Evolutionary conservation across 2,113 vertebrate species (phyloP).

Genomic region (Cololabis saira): DNA sequence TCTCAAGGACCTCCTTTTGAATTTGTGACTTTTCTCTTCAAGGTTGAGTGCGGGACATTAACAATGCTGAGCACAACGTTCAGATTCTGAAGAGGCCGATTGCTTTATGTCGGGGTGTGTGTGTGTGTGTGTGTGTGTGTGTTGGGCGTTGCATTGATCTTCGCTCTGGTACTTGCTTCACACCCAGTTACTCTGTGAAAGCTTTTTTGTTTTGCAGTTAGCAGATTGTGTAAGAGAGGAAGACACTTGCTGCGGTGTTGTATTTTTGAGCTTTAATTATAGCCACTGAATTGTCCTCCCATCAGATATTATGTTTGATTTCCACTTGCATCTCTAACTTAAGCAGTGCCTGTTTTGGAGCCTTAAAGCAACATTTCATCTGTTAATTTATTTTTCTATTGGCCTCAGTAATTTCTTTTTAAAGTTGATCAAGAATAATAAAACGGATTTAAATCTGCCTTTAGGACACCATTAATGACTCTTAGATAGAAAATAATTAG

Average conservation of each 20-base stretch:
- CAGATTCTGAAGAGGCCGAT: conserved; percentile 34
- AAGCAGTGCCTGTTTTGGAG: background rate
- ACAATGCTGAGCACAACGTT: conserved; percentile 19
- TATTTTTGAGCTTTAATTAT: background rate
- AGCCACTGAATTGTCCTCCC: background rate
- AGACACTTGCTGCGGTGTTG: background rate
- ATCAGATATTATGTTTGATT: background rate
- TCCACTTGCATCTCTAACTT: background rate
- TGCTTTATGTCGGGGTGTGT: conserved; percentile 10
- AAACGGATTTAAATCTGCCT: no score
- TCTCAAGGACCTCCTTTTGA: conserved; percentile 20
- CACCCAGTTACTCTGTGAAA: conserved; percentile 15
- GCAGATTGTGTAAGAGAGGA: conserved; percentile 7
- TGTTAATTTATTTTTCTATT: background rate
- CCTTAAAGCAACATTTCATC: background rate
- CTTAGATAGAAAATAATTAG: no score
- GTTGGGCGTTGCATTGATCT: background rate
- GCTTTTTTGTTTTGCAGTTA: background rate
- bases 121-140: conserved; percentile 6
- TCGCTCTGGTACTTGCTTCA: background rate
- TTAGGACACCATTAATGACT: no score
- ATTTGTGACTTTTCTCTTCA: background rate
- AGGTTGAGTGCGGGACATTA: conserved; percentile 24
- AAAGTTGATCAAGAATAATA: no score
- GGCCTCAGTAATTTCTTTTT: no score